Base-by-base conservation (phyloP, 30 jellyfish, hydroid and myxozoan species). In the Rhopilema esculentum region DNA sequence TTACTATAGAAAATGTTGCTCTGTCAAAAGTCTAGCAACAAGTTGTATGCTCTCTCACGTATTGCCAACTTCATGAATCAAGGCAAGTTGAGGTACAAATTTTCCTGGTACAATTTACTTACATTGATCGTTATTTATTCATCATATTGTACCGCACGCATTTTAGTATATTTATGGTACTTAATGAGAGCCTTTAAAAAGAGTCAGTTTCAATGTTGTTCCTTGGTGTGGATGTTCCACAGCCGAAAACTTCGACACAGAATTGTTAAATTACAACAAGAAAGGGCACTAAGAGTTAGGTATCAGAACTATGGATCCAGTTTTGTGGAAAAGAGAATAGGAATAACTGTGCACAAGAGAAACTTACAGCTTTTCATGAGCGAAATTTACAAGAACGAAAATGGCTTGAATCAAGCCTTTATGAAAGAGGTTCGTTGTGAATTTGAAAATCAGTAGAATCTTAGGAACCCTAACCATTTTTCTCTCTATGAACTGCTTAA, bases 151-250 rank as follows among this genome's bases (percentile, higher is more conserved):
- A n/a, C n/a, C n/a, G n/a, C n/a, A n/a, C n/a, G n/a, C n/a, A n/a
- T n/a, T n/a, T n/a, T n/a, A n/a, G n/a, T n/a, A n/a, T n/a, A n/a
- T n/a, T n/a, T n/a, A n/a, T n/a, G n/a, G n/a, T n/a, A n/a, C n/a
- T n/a, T n/a, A n/a, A n/a, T n/a, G n/a, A n/a, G n/a, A n/a, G n/a
- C n/a, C n/a, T n/a, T n/a, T n/a, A n/a, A n/a, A n/a, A n/a, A n/a
- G n/a, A 51, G 66, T 51, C 66, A 19, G 66, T 51, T 51, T 51
- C 19, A 51, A 51, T 51, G 19, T 51, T 51, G 16, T 51, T 19
- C 66, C 66, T 51, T 51, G 66, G 66, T 19, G 19, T 19, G 66
- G 66, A 51, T 51, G 66, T 51, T 51, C 66, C 66, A 51, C 66
- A 51, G 66, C 66, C 19, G 66, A 51, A 15, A 51, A 51, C 66